Base-by-base conservation (phyloP, 2,797 vertebrate species). In the Leucoraja ocellata region DNA sequence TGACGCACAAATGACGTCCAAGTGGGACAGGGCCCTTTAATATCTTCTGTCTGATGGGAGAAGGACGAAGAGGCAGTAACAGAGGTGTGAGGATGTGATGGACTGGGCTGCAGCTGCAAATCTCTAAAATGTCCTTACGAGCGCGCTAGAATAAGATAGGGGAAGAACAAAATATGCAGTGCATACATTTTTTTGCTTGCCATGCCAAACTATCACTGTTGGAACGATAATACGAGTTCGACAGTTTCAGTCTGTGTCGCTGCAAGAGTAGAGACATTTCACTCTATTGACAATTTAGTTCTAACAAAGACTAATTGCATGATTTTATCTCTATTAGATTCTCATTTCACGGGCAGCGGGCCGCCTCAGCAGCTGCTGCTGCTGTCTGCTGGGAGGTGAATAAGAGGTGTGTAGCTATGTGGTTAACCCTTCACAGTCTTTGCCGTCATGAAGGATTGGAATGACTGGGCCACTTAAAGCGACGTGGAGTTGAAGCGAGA, bases 251-350 rank as follows among this genome's bases (percentile, higher is more conserved):
- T 10, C 81, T 61, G 25, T 61, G 11, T 25, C 2, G 14, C 9
- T 84, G 80, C 36, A 23, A 25, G 2, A 28, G 54, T 58, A 28
- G 81, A 84, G 81, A 28, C 23, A 58, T 61, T 84, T 58, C 81
- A 58, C 23, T 84, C 8, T 25, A 61, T 81, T 23, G 81, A 84
- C 81, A 54, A 84, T 84, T 58, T 84, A 84, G 58, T 84, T 25
- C 81, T 84, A 84, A 58, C 81, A 84, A 84, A 58, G 81, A 61
- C 81, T 84, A 84, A 84, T 61, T 84, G 54, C 13, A 84, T 84
- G 84, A 36, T 88, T 88, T 68, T 65, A 88, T 88, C 84, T 88
- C 61, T 65, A 88, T 88, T 88, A 68, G 84, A 65, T 65, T 88
- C 61, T 88, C 84, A 88, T 88, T 88, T 88, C 84, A 68, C 14